phyloP scores from a whole-genome alignment of 2,113 vertebrate genomes.

The Dromaius novaehollandiae region DNA sequence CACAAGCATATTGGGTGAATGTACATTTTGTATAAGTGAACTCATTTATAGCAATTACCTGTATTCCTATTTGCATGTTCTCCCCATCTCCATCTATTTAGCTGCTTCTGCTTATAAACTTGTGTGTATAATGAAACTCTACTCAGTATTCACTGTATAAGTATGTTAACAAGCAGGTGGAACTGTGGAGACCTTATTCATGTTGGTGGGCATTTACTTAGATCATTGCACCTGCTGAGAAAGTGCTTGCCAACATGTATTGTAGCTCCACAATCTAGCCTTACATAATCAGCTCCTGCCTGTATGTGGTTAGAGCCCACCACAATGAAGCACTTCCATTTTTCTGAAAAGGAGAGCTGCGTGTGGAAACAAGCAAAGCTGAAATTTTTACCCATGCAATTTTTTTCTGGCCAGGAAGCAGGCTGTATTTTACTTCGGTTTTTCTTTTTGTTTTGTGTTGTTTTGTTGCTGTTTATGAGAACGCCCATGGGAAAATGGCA shows the following conservation, averaged over 20 bases:
- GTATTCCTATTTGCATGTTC: background rate
- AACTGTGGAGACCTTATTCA: background rate
- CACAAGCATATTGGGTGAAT: background rate
- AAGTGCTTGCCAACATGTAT: background rate
- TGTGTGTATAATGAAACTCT: background rate
- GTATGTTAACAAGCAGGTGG: background rate
- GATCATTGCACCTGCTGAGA: slow-evolving; percentile 4
- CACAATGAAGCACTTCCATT: slow-evolving; percentile 15
- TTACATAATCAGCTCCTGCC: background rate
- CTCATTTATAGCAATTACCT: background rate
- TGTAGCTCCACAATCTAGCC: background rate
- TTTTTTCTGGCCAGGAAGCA: slow-evolving; percentile 33
- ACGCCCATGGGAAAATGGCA: background rate
- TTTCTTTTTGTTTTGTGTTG: background rate
- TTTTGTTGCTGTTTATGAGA: background rate
- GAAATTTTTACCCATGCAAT: slow-evolving; percentile 23
- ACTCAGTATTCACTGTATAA: background rate
- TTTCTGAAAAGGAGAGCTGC: slow-evolving; percentile 20
- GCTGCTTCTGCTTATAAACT: background rate
- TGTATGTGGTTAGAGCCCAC: background rate
- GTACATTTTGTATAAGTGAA: background rate
- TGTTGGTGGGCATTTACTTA: slow-evolving; percentile 28
- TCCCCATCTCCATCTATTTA: background rate
- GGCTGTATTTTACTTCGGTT: background rate
- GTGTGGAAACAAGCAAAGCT: slow-evolving; percentile 7